Evolutionary conservation across 1,140 invertebrate genomes (phyloP), one percentile per base, ranked within the genome.

Genomic region (Lepidurus couesii): DNA sequence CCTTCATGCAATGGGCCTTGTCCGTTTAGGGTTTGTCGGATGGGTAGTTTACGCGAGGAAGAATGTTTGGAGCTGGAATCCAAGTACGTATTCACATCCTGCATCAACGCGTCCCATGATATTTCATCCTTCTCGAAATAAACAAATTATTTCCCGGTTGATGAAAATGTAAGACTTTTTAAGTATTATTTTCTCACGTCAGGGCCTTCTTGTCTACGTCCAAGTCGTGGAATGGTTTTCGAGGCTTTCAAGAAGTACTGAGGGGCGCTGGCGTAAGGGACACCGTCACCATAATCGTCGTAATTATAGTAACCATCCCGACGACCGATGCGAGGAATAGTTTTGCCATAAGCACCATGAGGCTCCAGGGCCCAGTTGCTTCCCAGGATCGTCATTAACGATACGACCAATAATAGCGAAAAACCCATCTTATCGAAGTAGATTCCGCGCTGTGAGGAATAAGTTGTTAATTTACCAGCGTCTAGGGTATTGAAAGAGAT

Each of bases 221-320:
- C 53, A 16, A 65, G 53, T 13, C 53, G 53, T 7, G 53, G 53
- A 10, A 65, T 65, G 53, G 53, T 65, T 65, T 65, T 65, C 4
- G 53, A 65, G 21, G 53, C 53, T 65, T 65, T 65, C 53, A 65
- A 16, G 53, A 65, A 65, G 13, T n/a, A 65, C 53, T 65, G 53
- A 1, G 53, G 53, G 21, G 53, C 16, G 8, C 53, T 21, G 53
- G 53, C 53, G 53, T 65, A 65, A 13, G 53, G 53, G 21, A 65
- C 53, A 16, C 53, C 53, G 21, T 65, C 53, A 21, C 53, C 53
- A 21, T 65, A 65, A 21, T 65, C 53, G 13, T 65, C 53, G 53
- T 65, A 65, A 21, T 65, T 65, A 21, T 65, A 65, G 21, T 65
- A 65, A 21, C 53, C 53, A 21, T 65, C 53, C 53, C 53, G 53